Base-by-base conservation (phyloP, 2,113 vertebrate species). In the Poicephalus gulielmi region DNA sequence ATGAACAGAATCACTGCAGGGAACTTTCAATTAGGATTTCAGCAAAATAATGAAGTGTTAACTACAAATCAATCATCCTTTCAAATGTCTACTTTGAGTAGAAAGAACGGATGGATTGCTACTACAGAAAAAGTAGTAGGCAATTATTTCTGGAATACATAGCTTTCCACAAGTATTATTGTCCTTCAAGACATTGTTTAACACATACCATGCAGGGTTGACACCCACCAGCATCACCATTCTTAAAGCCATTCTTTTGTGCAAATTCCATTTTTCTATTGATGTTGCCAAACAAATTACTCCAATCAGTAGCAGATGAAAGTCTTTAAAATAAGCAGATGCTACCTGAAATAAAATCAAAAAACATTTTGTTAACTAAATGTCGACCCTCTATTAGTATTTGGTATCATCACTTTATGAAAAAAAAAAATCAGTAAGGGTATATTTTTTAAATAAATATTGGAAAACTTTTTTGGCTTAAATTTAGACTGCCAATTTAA, bases 211-310 rank as follows among this genome's bases (percentile, higher is more conserved):
- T 88, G 98, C 98, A 87, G 99, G 99, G 95, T 99, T 98, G 86
- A 99, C 98, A 88, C 99, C 99, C 94, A 99, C 98, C 83, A 98
- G 57, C 94, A 98, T 98, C 96, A 99, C 98, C 94, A 99, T 98
- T 95, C 77, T 98, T 93, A 99, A 97, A 82, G 99, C 99, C 43
- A 99, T 98, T 93, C 99, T 98, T 83, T 98, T 99, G 93, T 99
- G 99, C 69, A 99, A 98, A 94, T 99, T 99, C 99, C 99, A 99
- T 96, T 99, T 99, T 97, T 99, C 99, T 92, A 99, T 99, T 86
- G 99, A 98, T 0, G 99, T 99, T 95, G 99, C 98, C 84, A 99
- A 98, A 93, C 99, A 99, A 97, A 99, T 98, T 33, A 99, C 98
- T 86, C 99, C 99, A 77, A 98, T 98, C 75, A 99, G 88, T 60